These are phyloP conservation scores for Drosophila mercatorum DNA, from an alignment of 2,888 invertebrate genomes.

Conservation along the genomic window DNA sequence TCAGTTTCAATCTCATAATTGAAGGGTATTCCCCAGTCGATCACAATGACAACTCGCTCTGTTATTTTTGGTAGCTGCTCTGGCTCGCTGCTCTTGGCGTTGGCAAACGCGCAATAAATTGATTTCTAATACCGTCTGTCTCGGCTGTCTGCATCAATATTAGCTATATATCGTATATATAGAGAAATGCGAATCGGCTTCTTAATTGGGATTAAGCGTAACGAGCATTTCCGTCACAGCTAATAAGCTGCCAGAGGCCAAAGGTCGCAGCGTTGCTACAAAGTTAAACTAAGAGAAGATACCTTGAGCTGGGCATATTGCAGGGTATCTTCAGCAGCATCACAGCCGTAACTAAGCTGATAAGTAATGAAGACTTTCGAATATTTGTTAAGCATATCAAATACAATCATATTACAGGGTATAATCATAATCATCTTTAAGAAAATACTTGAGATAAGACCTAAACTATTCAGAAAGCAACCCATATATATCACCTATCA, in stretches of 20 bases:
- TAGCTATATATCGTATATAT: conserved; percentile 12
- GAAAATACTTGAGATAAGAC: background rate
- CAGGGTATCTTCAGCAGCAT: background rate
- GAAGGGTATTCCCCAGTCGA: conserved; percentile 4
- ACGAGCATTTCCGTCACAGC: conserved; percentile 47
- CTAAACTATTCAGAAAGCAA: background rate
- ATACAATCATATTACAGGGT: background rate
- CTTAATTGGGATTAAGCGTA: conserved; percentile 47
- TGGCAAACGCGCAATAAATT: conserved; percentile 77
- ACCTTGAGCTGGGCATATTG: background rate
- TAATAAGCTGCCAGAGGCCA: background rate
- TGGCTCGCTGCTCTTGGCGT: conserved; percentile 40
- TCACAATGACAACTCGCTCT: background rate
- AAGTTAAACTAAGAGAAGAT: background rate
- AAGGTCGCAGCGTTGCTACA: background rate
- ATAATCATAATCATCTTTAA: background rate
- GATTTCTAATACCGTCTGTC: conserved; percentile 69
- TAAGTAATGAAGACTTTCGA: too few species aligned
- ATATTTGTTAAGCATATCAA: too few species aligned
- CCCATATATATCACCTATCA: background rate
- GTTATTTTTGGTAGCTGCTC: conserved; percentile 35
- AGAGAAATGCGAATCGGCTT: conserved; percentile 19
- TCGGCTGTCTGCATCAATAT: conserved; percentile 45
- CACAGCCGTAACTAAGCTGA: background rate
- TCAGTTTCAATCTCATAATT: rapidly evolving